Base-by-base conservation (phyloP, 2,113 vertebrate genomes). In the Anthoscopus minutus region DNA sequence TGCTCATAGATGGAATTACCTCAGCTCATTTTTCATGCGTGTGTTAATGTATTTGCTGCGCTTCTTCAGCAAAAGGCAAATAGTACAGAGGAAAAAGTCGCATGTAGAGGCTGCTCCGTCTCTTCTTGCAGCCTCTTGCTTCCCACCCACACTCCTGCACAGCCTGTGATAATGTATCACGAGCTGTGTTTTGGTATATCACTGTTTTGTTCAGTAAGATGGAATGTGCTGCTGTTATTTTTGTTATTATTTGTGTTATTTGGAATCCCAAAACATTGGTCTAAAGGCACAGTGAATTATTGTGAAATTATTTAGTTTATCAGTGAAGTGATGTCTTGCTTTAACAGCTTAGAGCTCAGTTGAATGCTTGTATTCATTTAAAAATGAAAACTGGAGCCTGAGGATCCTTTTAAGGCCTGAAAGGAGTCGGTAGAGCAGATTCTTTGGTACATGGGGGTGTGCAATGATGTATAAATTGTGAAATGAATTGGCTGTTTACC, bases 1-100 rank as follows among this genome's bases (percentile, higher is more conserved):
- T 96, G 96, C 73, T 96, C 70, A 7, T 85, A 89, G 96, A 79
- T 94, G 83, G 88, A 95, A 96, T 97, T 97, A 96, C 96, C 94
- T 94, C 93, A 96, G 94, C 92, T 96, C 96, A 69, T 94, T 96
- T 95, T 94, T 96, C 94, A 85, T 18, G 84, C 14, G 13, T 77
- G 88, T 92, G 91, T 93, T 93, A 79, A 93, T 79, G 31, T 66
- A 77, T 89, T 94, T 94, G 86, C 80, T 87, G 84, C 5, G 1
- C 62, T 91, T 81, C 94, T 87, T 38, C 31, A 93, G 86, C 83
- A 54, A 86, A 95, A 95, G 82, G 54, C 92, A 94, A 86, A 91
- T 27, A 88, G 50, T 30, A 33, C 17, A 38, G 82, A 86, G 86
- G 80, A 12, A 53, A 69, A 92, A 74, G 90, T 53, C 8, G 5